Base-by-base conservation (phyloP, 2,888 invertebrate species). In the Oxystoma pomonae region DNA sequence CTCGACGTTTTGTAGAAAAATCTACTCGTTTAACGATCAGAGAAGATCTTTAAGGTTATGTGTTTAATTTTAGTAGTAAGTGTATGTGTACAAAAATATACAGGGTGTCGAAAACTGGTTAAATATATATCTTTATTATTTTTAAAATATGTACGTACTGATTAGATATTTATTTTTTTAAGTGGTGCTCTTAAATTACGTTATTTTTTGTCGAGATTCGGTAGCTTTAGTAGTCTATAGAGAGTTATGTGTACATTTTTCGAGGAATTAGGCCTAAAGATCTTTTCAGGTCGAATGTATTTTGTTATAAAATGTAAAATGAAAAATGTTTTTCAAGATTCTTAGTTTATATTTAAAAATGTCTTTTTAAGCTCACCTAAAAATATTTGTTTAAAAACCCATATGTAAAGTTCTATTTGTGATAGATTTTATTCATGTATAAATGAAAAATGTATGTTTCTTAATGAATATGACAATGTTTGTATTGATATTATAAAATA, bases 341-440 rank as follows among this genome's bases (percentile, higher is more conserved):
- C 57, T 67, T 70, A 65, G 65, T 65, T 66, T 66, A 65, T 63
- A 63, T 65, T 67, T 65, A 64, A 64, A 59, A 65, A 60, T 66
- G 61, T 66, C 62, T 67, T 69, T 68, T 70, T 67, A 68, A 67
- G 65, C 68, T 69, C 69, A 67, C 68, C 65, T 68, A 35, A 35
- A 35, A 35, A 7, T 67, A 67, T 67, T 71, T 70, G 66, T 73
- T 72, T 71, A 67, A 35, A n/a, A 35, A 35, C 70, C 69, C 70
- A 70, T 69, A 71, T 70, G 68, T 71, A 73, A 58, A 73, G 71
- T 72, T 74, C 74, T 75, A 72, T 72, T 75, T 76, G 76, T 76
- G 75, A 76, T 76, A 76, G 75, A 74, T 69, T 75, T 61, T 73
- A 71, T 73, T 72, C 69, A 72, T 73, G 73, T 74, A 71, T 71